A percentile compares a stretch with the other conserved stretches of the same genome.
These are phyloP conservation scores for Acipenser ruthenus DNA, from an alignment of 2,797 vertebrate genomes.

Conservation along the genomic window DNA sequence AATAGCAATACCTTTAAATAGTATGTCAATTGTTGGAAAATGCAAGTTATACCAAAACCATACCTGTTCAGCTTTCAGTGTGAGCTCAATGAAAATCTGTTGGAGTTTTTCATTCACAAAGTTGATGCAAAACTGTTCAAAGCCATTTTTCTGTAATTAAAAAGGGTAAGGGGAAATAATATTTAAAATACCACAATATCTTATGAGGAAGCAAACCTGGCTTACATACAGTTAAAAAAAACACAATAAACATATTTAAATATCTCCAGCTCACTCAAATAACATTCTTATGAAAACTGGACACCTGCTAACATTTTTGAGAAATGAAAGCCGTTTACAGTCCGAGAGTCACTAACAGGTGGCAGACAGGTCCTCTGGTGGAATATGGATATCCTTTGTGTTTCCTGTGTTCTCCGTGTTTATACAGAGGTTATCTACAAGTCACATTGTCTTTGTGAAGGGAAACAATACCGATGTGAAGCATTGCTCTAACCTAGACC, in stretches of 20 bases:
- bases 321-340: too few relatives aligned
- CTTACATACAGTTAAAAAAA: not conserved
- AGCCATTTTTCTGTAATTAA: slow-evolving; percentile 86
- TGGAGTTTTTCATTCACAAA: slow-evolving; percentile 97
- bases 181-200: not conserved
- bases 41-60: not conserved
- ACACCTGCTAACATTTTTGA: too few relatives aligned
- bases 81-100: slow-evolving; percentile 96
- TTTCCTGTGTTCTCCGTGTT: slow-evolving; percentile 25
- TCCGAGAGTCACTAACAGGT: too few relatives aligned
- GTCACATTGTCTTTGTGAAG: slow-evolving; percentile 15
- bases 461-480: slow-evolving; percentile 16
- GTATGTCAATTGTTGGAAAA: too few relatives aligned
- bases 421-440: slow-evolving; percentile 14
- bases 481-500: not conserved
- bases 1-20: too few relatives aligned
- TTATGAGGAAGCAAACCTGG: not conserved
- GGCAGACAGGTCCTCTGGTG: not conserved
- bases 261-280: too few relatives aligned
- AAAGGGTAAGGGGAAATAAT: slow-evolving; percentile 11
- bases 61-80: slow-evolving; percentile 96
- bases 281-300: too few relatives aligned
- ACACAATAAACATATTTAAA: too few relatives aligned
- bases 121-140: slow-evolving; percentile 98
- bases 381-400: slow-evolving; percentile 27